These are phyloP conservation scores for Xylota sylvarum DNA, from an alignment of 2,888 invertebrate species.

Conservation along the genomic window DNA sequence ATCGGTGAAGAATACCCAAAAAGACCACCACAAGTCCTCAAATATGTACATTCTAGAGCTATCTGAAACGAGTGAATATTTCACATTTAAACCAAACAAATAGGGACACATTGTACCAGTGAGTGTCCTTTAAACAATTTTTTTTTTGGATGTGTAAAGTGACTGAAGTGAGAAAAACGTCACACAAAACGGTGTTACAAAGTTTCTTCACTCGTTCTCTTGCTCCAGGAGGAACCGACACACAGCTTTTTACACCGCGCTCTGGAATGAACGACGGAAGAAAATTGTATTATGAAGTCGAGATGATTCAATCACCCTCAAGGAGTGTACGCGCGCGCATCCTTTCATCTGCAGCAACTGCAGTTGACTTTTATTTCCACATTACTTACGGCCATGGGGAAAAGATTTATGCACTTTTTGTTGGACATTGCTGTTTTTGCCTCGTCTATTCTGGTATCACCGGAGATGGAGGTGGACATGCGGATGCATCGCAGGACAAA, in stretches of 20 bases:
- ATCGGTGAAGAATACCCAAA: conserved; percentile 15
- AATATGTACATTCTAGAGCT: not conserved
- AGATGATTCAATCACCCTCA: conserved; percentile 76
- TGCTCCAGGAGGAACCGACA: conserved; percentile 27
- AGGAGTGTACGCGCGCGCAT: conserved; percentile 66
- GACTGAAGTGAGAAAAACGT: conserved; percentile 1
- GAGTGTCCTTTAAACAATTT: not conserved
- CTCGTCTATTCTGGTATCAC: conserved; percentile 45
- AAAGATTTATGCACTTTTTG: conserved; percentile 64
- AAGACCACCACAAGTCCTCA: not conserved
- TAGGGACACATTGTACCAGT: not conserved
- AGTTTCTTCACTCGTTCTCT: conserved; percentile 24
- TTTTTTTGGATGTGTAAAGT: not conserved
- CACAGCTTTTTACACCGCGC: not conserved
- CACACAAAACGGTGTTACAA: conserved; percentile 33
- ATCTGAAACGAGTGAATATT: conserved; percentile 9
- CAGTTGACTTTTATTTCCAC: conserved; percentile 75
- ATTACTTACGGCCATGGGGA: conserved; percentile 59
- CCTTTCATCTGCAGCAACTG: conserved; percentile 69
- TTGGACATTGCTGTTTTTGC: conserved; percentile 15
- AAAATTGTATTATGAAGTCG: conserved; percentile 75
- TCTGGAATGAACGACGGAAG: conserved; percentile 48
- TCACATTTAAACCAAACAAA: conserved; percentile 40
- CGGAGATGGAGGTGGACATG: conserved; percentile 66
- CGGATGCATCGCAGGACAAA: conserved; percentile 68